These are phyloP conservation scores for Sinocyclocheilus anophthalmus DNA, from an alignment of 2,113 vertebrate genomes.

Conservation along the genomic window DNA sequence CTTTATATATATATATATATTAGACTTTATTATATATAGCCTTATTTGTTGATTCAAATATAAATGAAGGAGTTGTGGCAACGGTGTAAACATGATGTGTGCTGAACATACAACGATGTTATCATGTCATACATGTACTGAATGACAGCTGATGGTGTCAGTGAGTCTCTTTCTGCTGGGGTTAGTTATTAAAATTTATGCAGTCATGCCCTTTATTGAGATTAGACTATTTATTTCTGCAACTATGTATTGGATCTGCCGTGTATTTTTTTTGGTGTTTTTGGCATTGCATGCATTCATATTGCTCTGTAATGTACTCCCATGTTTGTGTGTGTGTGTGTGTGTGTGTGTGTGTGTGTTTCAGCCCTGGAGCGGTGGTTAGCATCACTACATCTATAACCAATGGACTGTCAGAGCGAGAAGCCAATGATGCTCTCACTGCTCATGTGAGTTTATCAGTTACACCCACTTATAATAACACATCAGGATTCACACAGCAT, in stretches of 20 bases:
- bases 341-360: constrained; percentile 13
- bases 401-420: constrained; percentile 87
- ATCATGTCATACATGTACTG: not conserved
- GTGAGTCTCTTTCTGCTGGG: not conserved
- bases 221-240: not conserved
- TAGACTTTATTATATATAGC: no score
- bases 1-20: no score
- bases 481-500: not conserved
- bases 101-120: not conserved
- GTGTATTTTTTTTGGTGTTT: not conserved
- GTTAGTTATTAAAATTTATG: not conserved
- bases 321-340: not conserved
- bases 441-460: constrained; percentile 81
- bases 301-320: not conserved
- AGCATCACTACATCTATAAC: constrained; percentile 84
- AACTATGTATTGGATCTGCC: not conserved
- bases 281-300: not conserved
- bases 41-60: not conserved
- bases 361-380: constrained; percentile 88
- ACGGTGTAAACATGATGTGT: not conserved
- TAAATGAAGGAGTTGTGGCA: not conserved
- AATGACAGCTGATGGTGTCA: constrained; percentile 27
- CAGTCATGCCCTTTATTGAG: not conserved
- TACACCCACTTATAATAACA: not conserved
- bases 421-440: constrained; percentile 91